Base-by-base conservation (phyloP, 2,797 vertebrate genomes). In the Anomalospiza imberbis region DNA sequence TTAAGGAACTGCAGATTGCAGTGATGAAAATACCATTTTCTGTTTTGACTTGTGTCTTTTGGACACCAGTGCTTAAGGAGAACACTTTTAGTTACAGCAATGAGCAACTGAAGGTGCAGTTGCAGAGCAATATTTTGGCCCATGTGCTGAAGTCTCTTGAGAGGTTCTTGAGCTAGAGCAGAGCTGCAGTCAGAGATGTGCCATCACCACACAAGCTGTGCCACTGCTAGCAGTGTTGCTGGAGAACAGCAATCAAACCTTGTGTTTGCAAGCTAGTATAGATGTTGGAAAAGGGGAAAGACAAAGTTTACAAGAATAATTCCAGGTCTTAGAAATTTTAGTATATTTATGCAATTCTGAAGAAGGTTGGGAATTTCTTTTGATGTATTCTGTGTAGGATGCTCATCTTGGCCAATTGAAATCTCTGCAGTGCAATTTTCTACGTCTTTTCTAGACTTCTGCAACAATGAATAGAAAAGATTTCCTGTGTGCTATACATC, bases 131-230 rank as follows among this genome's bases (percentile, higher is more conserved):
- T 11, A 12, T 72, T 83, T 77, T 72, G 62, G 21, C 57, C 81
- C 7, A 53, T 5, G 3, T 0, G 0, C 8, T 8, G 7, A 71
- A 83, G 32, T 21, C 24, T 82, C 10, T 47, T 4, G 0, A 54
- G 42, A 36, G 40, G 8, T 71, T 22, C 29, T 72, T 74, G 61
- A 34, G 32, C 50, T 44, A 44, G 29, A 71, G 48, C 28, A 32
- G 73, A 54, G 31, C 42, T 80, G 25, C 76, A 85, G 32, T 70
- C 60, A 62, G 45, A 66, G 47, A 7, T 44, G 17, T 58, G 22
- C 25, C 54, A 24, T 62, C 44, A 10, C n/a, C 20, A 3, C n/a
- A 40, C 8, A 28, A 3, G 18, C 42, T 85, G 36, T 50, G 50
- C 12, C 19, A 16, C 28, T 83, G 28, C 22, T 47, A 70, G 22